phyloP scores from a whole-genome alignment of 2,888 invertebrate genomes.

The Balanococcus diminutus region DNA sequence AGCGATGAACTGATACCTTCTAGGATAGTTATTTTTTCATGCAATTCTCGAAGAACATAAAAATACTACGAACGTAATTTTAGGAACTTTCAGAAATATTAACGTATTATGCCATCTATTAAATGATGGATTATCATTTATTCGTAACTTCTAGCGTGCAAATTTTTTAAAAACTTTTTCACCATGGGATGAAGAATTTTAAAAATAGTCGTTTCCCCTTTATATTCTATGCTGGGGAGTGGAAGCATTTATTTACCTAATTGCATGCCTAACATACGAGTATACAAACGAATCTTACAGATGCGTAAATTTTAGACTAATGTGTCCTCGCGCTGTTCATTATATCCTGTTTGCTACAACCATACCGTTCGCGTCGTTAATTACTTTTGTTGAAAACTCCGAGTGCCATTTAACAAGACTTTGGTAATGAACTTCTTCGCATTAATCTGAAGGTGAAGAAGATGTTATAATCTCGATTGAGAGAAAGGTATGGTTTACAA shows the following conservation, averaged over 20 bases:
- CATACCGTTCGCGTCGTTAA: slow-evolving; percentile 35
- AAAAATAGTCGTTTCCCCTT: background rate
- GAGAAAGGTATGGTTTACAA: slow-evolving; percentile 45
- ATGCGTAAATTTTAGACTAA: slow-evolving; percentile 43
- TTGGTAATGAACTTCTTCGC: slow-evolving; percentile 47
- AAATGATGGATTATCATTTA: background rate
- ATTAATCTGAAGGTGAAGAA: slow-evolving; percentile 48
- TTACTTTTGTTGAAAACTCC: slow-evolving; percentile 49
- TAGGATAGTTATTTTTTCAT: too few relatives aligned
- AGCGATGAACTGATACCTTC: background rate
- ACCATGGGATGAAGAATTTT: background rate
- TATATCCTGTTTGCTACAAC: background rate
- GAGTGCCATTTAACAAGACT: slow-evolving; percentile 42
- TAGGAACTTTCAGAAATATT: background rate
- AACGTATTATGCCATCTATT: background rate
- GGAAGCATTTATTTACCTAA: background rate
- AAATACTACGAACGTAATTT: background rate
- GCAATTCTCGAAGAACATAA: too few relatives aligned
- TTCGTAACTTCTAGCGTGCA: background rate
- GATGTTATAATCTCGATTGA: slow-evolving; percentile 49
- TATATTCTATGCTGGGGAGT: background rate
- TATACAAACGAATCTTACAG: background rate
- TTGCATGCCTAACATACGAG: background rate
- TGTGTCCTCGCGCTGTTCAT: slow-evolving; percentile 20
- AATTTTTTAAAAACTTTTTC: background rate